A percentile compares a stretch with the other conserved stretches of the same genome.
phyloP scores from a whole-genome alignment of 92 coral and sea anemone genomes.

The Diadumene lineata region DNA sequence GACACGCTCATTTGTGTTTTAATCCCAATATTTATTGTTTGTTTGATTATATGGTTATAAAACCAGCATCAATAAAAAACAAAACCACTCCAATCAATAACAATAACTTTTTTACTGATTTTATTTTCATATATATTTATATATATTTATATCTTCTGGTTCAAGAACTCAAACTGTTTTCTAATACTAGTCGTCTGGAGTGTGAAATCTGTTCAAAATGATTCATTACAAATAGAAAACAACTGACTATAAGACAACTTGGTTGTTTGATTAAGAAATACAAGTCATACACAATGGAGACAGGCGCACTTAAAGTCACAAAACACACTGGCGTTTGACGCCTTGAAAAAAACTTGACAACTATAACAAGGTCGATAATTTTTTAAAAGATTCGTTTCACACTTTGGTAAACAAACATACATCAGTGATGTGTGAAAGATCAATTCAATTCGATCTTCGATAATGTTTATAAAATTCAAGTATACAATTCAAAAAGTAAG shows the following conservation, averaged over 20 bases:
- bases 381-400: slow-evolving; percentile 40
- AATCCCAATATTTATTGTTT: slow-evolving; percentile 35
- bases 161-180: slow-evolving; percentile 1
- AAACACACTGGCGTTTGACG: slow-evolving; percentile 71
- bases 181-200: slow-evolving; percentile 33
- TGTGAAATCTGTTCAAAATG: slow-evolving; percentile 12
- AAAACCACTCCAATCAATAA: slow-evolving; percentile 10
- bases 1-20: slow-evolving; percentile 27
- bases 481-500: slow-evolving; percentile 65
- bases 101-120: slow-evolving; percentile 1
- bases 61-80: too few relatives aligned
- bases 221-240: slow-evolving; percentile 36
- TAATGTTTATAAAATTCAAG: slow-evolving; percentile 60
- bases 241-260: slow-evolving; percentile 43
- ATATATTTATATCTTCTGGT: not conserved
- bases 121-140: not conserved
- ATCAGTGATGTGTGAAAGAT: slow-evolving; percentile 55
- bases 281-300: slow-evolving; percentile 19
- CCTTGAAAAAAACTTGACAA: slow-evolving; percentile 21
- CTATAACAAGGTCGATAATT: slow-evolving; percentile 42
- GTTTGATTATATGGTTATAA: too few relatives aligned
- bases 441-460: slow-evolving; percentile 43
- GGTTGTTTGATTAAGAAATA: slow-evolving; percentile 40
- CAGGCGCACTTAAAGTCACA: slow-evolving; percentile 15
- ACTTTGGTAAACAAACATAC: slow-evolving; percentile 29